Evolutionary conservation across 2,797 vertebrate genomes (phyloP), one percentile per base, ranked within the genome.

Genomic region (Gymnothorax reevesii): DNA sequence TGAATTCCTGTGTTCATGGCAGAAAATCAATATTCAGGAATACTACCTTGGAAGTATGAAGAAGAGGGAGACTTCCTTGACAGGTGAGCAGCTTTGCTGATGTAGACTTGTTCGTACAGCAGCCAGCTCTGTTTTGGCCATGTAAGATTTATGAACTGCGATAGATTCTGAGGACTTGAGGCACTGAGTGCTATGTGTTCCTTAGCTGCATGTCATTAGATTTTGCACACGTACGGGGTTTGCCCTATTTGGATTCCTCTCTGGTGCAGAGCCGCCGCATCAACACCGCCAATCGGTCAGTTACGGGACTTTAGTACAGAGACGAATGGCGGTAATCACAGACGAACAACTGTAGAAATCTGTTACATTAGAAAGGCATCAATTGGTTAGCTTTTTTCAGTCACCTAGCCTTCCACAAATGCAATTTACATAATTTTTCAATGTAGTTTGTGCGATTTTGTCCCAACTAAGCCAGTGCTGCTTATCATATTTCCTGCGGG

Each of bases 1-100:
- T 42, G 33, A 42, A 64, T 86, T 22, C 57, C 52, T 88, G 27
- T 89, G 87, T 94, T 42, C 88, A 82, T 90, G 94, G 79, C 87
- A 99, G 98, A 99, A 99, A 93, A 95, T 97, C 82, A 98, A 95
- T 92, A 94, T 99, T 90, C 99, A 99, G 79, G 99, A 99, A 84
- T 99, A 99, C 92, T 99, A 96, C 88, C 95, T 99, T 91, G 99
- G 99, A 17, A 96, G 95, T 90, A 93, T 95, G 2, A 92, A 88
- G 86, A 94, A 90, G 66, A 93, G 89, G 85, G 92, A 96, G 0
- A 90, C 95, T 0, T 89, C 95, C 85, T 95, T 96, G 87, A 89
- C 96, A 93, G 98, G 98, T 98, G 89, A 92, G 95, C 52, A 80
- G 49, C 52, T 54, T 8, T 15, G 57, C 52, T 60, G n/a, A 75